A percentile compares a stretch with the other conserved stretches of the same genome.
Conservation (phyloP, 2,888 invertebrate genomes). For the Drosophila anomalata region DNA sequence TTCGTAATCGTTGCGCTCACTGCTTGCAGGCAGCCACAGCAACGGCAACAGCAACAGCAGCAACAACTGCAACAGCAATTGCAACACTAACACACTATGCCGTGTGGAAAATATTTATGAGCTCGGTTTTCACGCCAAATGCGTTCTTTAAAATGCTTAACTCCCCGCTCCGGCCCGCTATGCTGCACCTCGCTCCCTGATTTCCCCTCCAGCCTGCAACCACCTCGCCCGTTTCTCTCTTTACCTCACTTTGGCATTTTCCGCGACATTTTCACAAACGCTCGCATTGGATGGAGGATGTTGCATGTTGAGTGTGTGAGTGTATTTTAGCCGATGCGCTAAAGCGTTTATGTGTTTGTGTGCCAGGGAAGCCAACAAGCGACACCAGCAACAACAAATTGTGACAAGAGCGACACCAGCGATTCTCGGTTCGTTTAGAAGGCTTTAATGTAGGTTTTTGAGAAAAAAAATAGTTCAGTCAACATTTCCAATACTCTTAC, state of each 20-base stretch:
- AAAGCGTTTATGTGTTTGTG: slow-evolving; percentile 64
- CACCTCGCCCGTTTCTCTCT: slow-evolving; percentile 5
- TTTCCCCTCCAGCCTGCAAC: background rate
- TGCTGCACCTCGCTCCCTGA: background rate
- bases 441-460: background rate
- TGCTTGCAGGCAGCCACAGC: slow-evolving; percentile 53
- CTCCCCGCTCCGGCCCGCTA: background rate
- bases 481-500: background rate
- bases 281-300: slow-evolving; percentile 51
- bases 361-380: slow-evolving; percentile 31
- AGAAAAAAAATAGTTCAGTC: no score
- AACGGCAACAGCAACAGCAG: slow-evolving; percentile 1
- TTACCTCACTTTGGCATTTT: slow-evolving; percentile 39
- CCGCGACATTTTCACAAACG: slow-evolving; percentile 50
- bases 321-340: slow-evolving; percentile 67
- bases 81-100: slow-evolving; percentile 50
- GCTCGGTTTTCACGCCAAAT: slow-evolving; percentile 72
- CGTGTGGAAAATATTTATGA: slow-evolving; percentile 76
- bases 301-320: slow-evolving; percentile 28
- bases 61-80: slow-evolving; percentile 12
- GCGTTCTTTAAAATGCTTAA: slow-evolving; percentile 60
- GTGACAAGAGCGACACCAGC: background rate
- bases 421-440: background rate
- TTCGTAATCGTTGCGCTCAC: slow-evolving; percentile 63
- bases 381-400: slow-evolving; percentile 14